These are phyloP conservation scores for Dorcus parallelipipedus DNA, from an alignment of 2,888 invertebrate species.

Conservation along the genomic window DNA sequence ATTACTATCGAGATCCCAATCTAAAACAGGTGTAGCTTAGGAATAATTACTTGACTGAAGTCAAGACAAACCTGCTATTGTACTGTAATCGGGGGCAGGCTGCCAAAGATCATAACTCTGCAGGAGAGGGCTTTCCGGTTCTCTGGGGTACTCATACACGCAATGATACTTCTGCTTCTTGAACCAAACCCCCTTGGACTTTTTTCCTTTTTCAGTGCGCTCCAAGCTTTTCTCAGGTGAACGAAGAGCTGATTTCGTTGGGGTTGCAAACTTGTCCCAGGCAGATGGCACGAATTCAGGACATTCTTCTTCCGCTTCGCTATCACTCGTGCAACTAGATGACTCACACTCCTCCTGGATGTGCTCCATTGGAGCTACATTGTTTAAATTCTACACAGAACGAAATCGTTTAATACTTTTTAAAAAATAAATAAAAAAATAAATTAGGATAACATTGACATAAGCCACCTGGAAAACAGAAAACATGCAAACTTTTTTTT, in stretches of 20 bases:
- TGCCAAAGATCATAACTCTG: constrained; percentile 46
- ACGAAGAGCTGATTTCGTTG: constrained; percentile 70
- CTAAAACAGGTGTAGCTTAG: constrained; percentile 29
- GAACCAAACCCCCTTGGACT: constrained; percentile 62
- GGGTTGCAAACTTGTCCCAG: constrained; percentile 76
- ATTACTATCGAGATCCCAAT: constrained; percentile 48
- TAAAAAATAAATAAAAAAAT: not conserved
- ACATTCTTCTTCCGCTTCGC: constrained; percentile 64
- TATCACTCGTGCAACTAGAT: constrained; percentile 39
- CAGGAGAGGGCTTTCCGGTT: constrained; percentile 53
- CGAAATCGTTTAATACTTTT: not conserved
- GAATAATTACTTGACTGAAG: not conserved
- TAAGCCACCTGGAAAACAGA: not conserved
- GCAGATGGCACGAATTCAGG: constrained; percentile 73
- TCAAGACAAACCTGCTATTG: constrained; percentile 49
- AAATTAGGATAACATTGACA: not conserved
- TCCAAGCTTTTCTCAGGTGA: constrained; percentile 56
- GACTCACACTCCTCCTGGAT: constrained; percentile 38
- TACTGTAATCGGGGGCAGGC: constrained; percentile 44
- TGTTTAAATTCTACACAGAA: constrained; percentile 19
- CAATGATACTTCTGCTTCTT: constrained; percentile 81
- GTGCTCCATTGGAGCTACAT: constrained; percentile 32
- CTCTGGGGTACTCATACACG: constrained; percentile 80
- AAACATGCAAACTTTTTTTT: too few relatives aligned
- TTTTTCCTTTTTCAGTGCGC: constrained; percentile 30